These are phyloP conservation scores for Acrobasis consociella DNA, from an alignment of 2,888 invertebrate species.

Conservation along the genomic window DNA sequence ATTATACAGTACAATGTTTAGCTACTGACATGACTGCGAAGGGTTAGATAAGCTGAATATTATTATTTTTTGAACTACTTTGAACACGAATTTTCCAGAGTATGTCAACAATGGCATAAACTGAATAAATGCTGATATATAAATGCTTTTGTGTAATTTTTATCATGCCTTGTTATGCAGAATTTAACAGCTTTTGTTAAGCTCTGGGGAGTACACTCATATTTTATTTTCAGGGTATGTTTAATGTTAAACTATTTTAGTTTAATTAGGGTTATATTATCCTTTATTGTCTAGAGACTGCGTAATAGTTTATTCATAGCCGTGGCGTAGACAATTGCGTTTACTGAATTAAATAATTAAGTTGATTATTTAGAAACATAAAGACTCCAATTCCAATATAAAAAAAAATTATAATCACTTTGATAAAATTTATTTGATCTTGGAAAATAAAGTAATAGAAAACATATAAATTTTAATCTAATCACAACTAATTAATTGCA, in stretches of 20 bases:
- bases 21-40: too few species aligned
- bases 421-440: too few species aligned
- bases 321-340: neutral
- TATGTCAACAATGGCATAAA: neutral
- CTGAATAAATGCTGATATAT: neutral
- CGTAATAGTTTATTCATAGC: neutral
- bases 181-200: neutral
- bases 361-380: too few species aligned
- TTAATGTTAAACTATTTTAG: neutral
- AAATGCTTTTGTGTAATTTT: neutral
- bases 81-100: neutral
- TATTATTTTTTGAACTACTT: too few species aligned
- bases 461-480: too few species aligned
- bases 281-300: conserved; percentile 1
- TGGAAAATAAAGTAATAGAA: too few species aligned
- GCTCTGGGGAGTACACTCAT: neutral
- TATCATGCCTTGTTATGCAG: neutral
- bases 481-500: too few species aligned
- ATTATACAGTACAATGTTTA: too few species aligned
- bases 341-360: neutral
- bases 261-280: neutral
- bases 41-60: too few species aligned
- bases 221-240: neutral
- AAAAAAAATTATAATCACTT: too few species aligned
- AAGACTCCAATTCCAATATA: too few species aligned